Percentiles rank a stretch among this genome's conserved stretches.
These are phyloP conservation scores for Oxytorus armatus DNA, from an alignment of 2,888 invertebrate genomes.

Conservation along the genomic window DNA sequence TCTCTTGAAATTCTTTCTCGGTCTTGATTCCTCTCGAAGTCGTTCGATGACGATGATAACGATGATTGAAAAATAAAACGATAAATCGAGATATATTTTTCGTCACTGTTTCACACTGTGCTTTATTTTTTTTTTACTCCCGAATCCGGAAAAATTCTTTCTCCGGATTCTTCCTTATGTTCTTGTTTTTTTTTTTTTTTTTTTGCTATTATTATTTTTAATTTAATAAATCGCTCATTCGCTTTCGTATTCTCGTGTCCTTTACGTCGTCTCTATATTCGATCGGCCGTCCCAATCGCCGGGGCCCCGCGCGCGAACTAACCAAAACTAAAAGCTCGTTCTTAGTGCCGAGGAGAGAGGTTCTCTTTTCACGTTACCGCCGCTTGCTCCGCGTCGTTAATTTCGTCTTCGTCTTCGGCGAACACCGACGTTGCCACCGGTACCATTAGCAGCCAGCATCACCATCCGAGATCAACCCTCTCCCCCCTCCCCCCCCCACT, in stretches of 20 bases:
- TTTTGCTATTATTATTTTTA: conserved; percentile 21
- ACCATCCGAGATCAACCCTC: conserved; percentile 51
- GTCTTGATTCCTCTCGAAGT: conserved; percentile 40
- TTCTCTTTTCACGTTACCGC: conserved; percentile 72
- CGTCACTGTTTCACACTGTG: conserved; percentile 64
- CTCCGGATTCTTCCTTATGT: conserved; percentile 27
- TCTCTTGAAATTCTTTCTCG: conserved; percentile 68
- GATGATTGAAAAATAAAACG: conserved; percentile 49
- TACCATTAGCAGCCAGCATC: conserved; percentile 62
- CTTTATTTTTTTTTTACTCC: conserved; percentile 46
- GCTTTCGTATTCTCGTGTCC: conserved; percentile 70
- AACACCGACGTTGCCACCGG: conserved; percentile 45
- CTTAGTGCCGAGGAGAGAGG: conserved; percentile 62
- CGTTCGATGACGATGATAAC: conserved; percentile 14
- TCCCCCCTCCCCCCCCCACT: conserved; percentile 53
- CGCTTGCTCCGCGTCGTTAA: conserved; percentile 67
- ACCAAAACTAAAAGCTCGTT: conserved; percentile 80
- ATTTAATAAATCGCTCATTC: conserved; percentile 55
- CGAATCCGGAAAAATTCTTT: conserved; percentile 57
- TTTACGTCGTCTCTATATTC: conserved; percentile 70
- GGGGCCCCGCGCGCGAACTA: conserved; percentile 84
- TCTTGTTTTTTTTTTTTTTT: conserved; percentile 3
- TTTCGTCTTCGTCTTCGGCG: conserved; percentile 64
- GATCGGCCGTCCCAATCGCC: conserved; percentile 82
- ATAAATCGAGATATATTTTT: conserved; percentile 55